A percentile compares a stretch with the other conserved stretches of the same genome.
Evolutionary conservation across 1,140 invertebrate genomes (phyloP).

Genomic region (Conus betulinus): DNA sequence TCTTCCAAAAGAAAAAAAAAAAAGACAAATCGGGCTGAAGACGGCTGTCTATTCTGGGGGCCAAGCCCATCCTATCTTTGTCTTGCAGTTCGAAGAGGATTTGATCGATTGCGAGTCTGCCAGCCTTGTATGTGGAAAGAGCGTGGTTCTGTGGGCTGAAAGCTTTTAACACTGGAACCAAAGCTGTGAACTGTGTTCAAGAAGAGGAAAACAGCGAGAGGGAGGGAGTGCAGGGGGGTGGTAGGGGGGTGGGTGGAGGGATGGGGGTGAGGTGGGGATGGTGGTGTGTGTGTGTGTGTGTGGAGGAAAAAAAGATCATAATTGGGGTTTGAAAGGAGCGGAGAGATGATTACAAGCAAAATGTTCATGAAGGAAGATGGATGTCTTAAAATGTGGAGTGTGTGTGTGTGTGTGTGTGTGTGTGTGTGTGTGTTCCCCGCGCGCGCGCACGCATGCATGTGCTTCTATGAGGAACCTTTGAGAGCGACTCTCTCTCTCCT

Average conservation of each 20-base stretch:
- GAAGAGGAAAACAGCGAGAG: no score
- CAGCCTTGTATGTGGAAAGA: background rate
- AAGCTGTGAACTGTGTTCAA: no score
- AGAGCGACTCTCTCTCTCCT: conserved; percentile 1
- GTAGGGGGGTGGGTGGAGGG: background rate
- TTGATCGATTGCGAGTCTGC: background rate
- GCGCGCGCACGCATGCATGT: no score
- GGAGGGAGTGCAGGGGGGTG: no score
- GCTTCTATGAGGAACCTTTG: background rate
- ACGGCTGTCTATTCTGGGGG: no score
- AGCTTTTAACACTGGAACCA: no score
- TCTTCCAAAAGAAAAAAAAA: no score
- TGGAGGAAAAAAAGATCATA: background rate
- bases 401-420: background rate
- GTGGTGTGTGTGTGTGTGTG: background rate
- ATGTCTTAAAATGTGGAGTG: background rate
- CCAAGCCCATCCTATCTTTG: background rate
- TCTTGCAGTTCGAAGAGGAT: background rate
- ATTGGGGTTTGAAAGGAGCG: background rate
- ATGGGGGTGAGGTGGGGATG: background rate
- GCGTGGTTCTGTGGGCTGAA: background rate
- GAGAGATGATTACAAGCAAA: background rate
- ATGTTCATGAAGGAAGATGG: background rate
- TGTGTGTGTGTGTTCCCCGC: background rate
- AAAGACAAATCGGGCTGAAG: no score